Conservation (phyloP, 1,140 invertebrate genomes). For the Probaryconus sp. region DNA sequence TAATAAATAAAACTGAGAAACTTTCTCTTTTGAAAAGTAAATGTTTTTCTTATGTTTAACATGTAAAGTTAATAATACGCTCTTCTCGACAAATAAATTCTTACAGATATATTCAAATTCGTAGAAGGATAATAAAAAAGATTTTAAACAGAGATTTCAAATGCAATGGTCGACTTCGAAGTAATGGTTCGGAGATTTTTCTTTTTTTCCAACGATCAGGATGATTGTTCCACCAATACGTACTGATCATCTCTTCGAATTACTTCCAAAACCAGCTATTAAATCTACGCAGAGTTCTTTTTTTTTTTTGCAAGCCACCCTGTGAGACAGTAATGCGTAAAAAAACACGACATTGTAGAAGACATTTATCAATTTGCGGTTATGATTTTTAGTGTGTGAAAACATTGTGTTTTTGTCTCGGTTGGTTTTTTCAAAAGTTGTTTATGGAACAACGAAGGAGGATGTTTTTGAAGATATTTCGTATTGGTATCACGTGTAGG, state of each 20-base stretch:
- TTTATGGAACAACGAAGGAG: too few species aligned
- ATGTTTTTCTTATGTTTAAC: too few species aligned
- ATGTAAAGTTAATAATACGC: too few species aligned
- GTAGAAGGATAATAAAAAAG: too few species aligned
- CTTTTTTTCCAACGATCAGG: constrained; percentile 1
- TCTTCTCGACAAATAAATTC: too few species aligned
- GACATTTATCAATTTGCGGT: too few species aligned
- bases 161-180: too few species aligned
- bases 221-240: constrained; percentile 14
- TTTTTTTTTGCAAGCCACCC: constrained; percentile 7
- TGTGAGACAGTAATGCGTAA: background rate
- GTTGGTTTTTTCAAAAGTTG: constrained; percentile 6
- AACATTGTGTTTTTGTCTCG: constrained; percentile 8
- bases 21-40: too few species aligned
- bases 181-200: too few species aligned
- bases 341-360: constrained; percentile 9
- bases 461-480: constrained; percentile 8
- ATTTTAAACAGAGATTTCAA: too few species aligned
- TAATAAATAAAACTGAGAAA: too few species aligned
- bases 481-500: constrained; percentile 34
- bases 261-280: constrained; percentile 18
- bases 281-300: constrained; percentile 17
- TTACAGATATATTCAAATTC: too few species aligned
- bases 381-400: background rate
- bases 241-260: constrained; percentile 19